phyloP scores from a whole-genome alignment of 2,797 vertebrate genomes.

The Petrocephalus sullivani region DNA sequence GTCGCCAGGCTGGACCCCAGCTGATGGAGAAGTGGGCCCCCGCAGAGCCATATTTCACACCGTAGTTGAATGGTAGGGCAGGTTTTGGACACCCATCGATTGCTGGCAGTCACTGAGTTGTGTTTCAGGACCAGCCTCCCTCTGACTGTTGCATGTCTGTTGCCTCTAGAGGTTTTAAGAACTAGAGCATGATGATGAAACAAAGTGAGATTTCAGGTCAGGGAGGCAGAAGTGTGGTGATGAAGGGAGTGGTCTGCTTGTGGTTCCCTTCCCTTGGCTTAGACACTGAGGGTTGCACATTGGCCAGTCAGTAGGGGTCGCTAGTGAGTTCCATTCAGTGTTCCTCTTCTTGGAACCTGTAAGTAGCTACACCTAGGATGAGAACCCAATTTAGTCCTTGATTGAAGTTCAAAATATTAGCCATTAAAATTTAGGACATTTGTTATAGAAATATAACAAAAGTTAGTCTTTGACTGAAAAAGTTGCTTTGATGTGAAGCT shows the following conservation, averaged over 20 bases:
- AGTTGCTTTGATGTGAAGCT: neutral
- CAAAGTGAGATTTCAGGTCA: constrained; percentile 55
- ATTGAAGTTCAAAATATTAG: neutral
- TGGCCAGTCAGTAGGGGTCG: neutral
- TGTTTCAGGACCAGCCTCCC: constrained; percentile 49
- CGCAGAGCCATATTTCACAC: neutral
- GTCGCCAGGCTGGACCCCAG: neutral
- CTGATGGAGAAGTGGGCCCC: neutral
- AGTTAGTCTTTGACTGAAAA: neutral
- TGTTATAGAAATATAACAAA: neutral
- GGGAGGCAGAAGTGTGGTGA: constrained; percentile 53
- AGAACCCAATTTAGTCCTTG: neutral
- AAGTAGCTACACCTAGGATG: neutral
- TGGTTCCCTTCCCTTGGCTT: constrained; percentile 59
- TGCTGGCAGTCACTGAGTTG: neutral
- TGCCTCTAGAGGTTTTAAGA: constrained; percentile 56
- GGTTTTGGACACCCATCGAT: neutral
- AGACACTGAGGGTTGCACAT: neutral
- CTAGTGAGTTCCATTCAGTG: neutral
- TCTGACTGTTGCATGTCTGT: constrained; percentile 32
- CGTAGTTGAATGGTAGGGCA: neutral
- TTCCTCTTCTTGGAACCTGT: neutral
- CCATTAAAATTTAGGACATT: neutral
- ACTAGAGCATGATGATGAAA: constrained; percentile 57
- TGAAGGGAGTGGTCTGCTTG: constrained; percentile 52